Conservation (phyloP, 2,113 vertebrate species). For the Pachycephala philippinensis region DNA sequence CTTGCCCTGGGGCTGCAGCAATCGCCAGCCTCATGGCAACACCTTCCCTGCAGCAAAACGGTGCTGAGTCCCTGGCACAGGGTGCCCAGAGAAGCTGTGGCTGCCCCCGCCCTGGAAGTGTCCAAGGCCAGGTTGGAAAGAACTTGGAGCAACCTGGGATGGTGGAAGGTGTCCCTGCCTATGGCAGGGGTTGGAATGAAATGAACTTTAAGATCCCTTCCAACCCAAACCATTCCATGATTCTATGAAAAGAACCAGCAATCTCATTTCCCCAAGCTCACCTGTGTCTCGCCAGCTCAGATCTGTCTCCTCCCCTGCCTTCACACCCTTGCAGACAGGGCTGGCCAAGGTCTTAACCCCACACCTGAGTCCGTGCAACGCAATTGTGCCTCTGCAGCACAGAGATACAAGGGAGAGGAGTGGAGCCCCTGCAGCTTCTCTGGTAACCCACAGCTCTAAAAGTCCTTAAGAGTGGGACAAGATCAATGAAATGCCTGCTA, state of each 20-base stretch:
- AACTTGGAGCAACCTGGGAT: fast-evolving
- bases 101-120: background rate
- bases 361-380: background rate
- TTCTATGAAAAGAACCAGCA: background rate
- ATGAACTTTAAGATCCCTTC: background rate
- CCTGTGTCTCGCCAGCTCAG: background rate
- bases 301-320: background rate
- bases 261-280: background rate
- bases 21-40: background rate
- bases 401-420: background rate
- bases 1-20: background rate
- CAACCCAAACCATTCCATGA: background rate
- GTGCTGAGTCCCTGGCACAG: background rate
- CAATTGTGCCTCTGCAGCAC: background rate
- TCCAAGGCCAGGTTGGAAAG: fast-evolving
- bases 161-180: background rate
- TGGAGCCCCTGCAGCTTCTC: background rate
- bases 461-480: background rate
- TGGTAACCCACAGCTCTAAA: background rate
- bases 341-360: background rate
- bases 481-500: background rate
- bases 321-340: background rate
- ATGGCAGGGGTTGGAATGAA: fast-evolving
- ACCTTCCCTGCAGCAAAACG: background rate
- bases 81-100: background rate